Base-by-base conservation (phyloP, 2,797 vertebrate species). In the Eutrigla gurnardus region DNA sequence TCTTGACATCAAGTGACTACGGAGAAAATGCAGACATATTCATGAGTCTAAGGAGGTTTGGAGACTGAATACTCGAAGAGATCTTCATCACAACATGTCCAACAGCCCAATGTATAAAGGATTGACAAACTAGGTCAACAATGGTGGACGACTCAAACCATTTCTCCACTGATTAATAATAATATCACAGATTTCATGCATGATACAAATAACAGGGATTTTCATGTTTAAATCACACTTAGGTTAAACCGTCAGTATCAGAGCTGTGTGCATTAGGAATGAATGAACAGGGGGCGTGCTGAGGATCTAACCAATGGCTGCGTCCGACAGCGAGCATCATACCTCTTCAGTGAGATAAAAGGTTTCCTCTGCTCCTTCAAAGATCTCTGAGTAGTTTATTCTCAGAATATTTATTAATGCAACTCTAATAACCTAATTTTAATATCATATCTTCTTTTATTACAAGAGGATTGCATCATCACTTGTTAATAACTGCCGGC, bases 361-460 rank as follows among this genome's bases (percentile, higher is more conserved):
- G 73, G 3, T 70, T 75, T 62, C 50, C 17, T 52, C 70, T 58
- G 68, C 61, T 75, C 74, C 50, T 77, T 86, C 81, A 87, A 84
- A 81, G 82, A 68, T 65, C 39, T 49, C 50, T 10, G 53, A 71
- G 50, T 57, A 35, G 67, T 63, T 40, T 67, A 57, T 74, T 61
- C 77, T 75, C 50, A 46, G 70, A 76, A 82, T 86, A 89, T 81
- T 67, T 81, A 78, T 71, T 63, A 72, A 65, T 82, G 25, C 75
- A 69, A 45, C 47, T 36, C 35, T 52, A 54, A 58, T 76, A 72
- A 77, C 70, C 62, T 52, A 9, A 45, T 39, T 32, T 72, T 53
- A 53, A 71, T 70, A 79, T 60, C 69, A 75, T 7, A 7, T 47
- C 47, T 59, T 53, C 40, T 68, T 65, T 43, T 43, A 59, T 73